Evolutionary conservation across 1,140 invertebrate genomes (phyloP), one percentile per base, ranked within the genome.

Genomic region (Drosophila insularis): DNA sequence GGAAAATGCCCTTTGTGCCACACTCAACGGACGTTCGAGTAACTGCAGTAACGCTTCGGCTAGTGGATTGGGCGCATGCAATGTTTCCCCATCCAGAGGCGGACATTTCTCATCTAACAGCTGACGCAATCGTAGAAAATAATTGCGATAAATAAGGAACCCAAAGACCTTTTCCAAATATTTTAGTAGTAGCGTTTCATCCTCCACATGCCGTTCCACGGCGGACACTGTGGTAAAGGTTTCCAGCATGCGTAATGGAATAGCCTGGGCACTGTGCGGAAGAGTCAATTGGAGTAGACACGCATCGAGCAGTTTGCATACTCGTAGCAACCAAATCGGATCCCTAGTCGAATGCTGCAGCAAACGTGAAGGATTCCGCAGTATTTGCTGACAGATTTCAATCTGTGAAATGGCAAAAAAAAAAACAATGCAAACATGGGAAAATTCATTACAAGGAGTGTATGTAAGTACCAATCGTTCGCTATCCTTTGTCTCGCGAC

Each of bases 231-330:
- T 94, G 37, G 96, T 96, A 71, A 96, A 97, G n/a, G 96, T 94
- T 92, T 97, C 96, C 80, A 97, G 87, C 91, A 96, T 95, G 81
- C 96, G 93, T 39, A 97, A 92, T 1, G 96, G 95, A 65, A 96
- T 94, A n/a, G 96, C 95, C 80, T 96, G 92, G 71, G 92, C 92
- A 89, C 74, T 72, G 14, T 89, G 64, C 68, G 89, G 69, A 5
- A 74, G 61, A 11, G 75, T 66, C 46, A 92, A 54, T 46, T 92
- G 89, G 11, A 84, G 65, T 5, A 91, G 61, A 37, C 91, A 92
- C 8, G 89, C 64, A 43, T 81, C 80, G 23, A 92, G 58, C 13
- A 92, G 59, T 54, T 84, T 86, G 53, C 90, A 85, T 5, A 91
- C 64, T 6, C 90, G 78, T 50, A 90, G 62, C 53, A 89, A 63